Percentiles rank a stretch among this genome's conserved stretches.
These are phyloP conservation scores for Artibeus jamaicensis DNA, from an alignment of 2,797 vertebrate species.

Conservation along the genomic window DNA sequence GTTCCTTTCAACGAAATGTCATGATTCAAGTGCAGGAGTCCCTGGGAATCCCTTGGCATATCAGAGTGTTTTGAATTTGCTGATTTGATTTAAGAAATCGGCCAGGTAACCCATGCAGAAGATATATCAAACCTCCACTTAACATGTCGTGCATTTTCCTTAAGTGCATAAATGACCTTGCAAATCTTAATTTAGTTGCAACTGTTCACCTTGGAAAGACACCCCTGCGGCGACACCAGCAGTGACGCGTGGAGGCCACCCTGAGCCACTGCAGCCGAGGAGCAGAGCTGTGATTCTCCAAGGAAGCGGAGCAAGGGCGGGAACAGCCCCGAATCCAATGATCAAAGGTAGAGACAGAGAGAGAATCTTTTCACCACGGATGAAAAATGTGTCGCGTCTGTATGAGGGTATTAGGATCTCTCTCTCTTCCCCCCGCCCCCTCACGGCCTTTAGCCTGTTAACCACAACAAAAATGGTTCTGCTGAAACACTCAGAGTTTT, in stretches of 20 bases:
- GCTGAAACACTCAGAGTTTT: neutral
- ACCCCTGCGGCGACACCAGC: neutral
- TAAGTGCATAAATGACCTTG: constrained; percentile 41
- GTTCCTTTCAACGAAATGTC: constrained; percentile 56
- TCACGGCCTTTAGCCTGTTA: neutral
- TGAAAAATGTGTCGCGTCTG: neutral
- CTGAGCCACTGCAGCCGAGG: neutral
- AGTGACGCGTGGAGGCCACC: neutral
- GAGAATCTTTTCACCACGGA: neutral
- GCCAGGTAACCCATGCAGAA: neutral
- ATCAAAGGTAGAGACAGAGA: neutral
- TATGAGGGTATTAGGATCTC: neutral
- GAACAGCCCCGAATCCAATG: neutral
- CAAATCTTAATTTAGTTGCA: constrained; percentile 31
- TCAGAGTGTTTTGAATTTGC: constrained; percentile 47
- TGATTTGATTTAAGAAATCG: constrained; percentile 46
- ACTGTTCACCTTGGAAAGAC: constrained; percentile 16
- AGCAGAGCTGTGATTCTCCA: neutral
- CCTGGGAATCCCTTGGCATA: constrained; percentile 19
- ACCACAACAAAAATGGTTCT: neutral
- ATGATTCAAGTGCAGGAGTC: constrained; percentile 1
- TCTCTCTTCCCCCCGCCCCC: accelerated
- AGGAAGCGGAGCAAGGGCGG: neutral
- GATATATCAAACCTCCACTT: neutral
- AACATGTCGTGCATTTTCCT: neutral